These are phyloP conservation scores for Gadus macrocephalus DNA, from an alignment of 2,113 vertebrate species.

Conservation along the genomic window DNA sequence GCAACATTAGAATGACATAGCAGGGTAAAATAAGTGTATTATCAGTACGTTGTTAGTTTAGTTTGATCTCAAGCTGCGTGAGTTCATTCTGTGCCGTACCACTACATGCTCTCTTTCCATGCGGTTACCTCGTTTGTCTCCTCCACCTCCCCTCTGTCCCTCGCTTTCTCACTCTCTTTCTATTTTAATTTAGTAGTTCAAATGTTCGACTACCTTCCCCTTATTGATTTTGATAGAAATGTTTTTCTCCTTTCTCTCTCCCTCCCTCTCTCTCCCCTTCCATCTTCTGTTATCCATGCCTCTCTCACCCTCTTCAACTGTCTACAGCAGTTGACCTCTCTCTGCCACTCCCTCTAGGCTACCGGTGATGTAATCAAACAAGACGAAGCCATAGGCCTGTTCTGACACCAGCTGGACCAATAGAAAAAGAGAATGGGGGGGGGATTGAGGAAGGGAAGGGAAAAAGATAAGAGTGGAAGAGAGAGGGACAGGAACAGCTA, in stretches of 20 bases:
- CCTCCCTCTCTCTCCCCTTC: slow-evolving; percentile 14
- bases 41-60: too few species aligned
- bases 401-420: slow-evolving; percentile 70
- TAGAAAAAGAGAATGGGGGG: slow-evolving; percentile 10
- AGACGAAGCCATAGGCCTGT: slow-evolving; percentile 77
- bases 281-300: slow-evolving; percentile 2
- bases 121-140: neutral
- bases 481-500: neutral
- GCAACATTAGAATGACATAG: too few species aligned
- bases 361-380: slow-evolving; percentile 83
- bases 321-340: slow-evolving; percentile 62
- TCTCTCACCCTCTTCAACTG: neutral
- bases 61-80: too few species aligned
- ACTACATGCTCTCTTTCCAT: too few species aligned
- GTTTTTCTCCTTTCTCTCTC: too few species aligned
- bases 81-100: too few species aligned
- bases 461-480: neutral
- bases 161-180: slow-evolving; percentile 12
- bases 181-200: neutral
- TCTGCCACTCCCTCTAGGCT: slow-evolving; percentile 68
- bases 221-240: too few species aligned
- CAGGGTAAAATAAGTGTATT: too few species aligned
- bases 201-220: too few species aligned
- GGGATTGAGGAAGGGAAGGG: slow-evolving; percentile 13
- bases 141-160: neutral